Conservation (phyloP, 2,797 vertebrate species). For the Euphonia xanthogaster region DNA sequence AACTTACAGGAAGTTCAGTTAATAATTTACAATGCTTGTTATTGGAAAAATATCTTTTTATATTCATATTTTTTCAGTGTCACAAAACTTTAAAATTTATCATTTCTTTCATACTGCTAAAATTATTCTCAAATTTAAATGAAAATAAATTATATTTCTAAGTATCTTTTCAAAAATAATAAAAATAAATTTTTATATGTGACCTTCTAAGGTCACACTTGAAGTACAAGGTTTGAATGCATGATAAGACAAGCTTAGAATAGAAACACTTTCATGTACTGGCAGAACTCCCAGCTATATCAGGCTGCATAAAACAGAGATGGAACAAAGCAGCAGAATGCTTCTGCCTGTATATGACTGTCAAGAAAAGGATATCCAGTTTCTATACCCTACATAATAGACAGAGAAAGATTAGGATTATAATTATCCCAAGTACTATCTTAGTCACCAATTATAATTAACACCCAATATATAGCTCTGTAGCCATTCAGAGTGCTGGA, state of each 20-base stretch:
- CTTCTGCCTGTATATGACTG: not conserved
- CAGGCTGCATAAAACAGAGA: not conserved
- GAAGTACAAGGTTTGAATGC: not conserved
- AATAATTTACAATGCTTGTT: not conserved
- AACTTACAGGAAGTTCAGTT: not conserved
- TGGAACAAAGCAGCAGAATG: not conserved
- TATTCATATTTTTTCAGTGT: not conserved
- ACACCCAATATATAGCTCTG: not conserved
- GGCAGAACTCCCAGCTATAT: constrained; percentile 35
- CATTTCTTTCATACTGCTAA: not conserved
- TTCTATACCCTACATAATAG: not conserved
- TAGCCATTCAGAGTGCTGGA: not conserved
- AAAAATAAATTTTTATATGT: not conserved
- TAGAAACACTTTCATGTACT: constrained; percentile 40
- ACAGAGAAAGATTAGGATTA: not conserved
- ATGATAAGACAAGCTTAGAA: constrained; percentile 14
- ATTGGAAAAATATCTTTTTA: not conserved
- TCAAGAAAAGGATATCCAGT: not conserved
- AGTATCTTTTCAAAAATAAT: not conserved
- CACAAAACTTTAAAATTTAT: not conserved
- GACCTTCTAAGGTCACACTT: constrained; percentile 30
- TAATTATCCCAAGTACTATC: not conserved
- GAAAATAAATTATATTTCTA: not conserved
- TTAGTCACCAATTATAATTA: not conserved
- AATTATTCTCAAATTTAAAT: not conserved